phyloP scores from a whole-genome alignment of 2,113 vertebrate genomes.

The Gobius niger region DNA sequence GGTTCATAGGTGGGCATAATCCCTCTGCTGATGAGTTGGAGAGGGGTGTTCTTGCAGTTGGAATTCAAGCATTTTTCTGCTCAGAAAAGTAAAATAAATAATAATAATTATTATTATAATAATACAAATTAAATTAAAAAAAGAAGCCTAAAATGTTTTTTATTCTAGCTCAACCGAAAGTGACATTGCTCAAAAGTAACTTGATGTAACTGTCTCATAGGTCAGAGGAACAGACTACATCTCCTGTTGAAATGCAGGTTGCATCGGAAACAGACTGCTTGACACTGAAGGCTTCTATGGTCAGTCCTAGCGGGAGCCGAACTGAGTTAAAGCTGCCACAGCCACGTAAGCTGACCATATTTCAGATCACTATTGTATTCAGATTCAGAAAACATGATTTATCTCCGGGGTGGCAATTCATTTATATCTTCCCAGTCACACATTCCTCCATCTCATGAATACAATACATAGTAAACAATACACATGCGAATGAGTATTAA shows the following conservation, averaged over 20 bases:
- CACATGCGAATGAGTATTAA: too few relatives aligned
- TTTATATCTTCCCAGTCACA: too few relatives aligned
- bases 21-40: conserved; percentile 68
- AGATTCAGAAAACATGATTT: too few relatives aligned
- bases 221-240: conserved; percentile 57
- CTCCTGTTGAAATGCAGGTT: conserved; percentile 47
- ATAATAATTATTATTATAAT: too few relatives aligned
- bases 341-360: conserved; percentile 71
- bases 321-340: conserved; percentile 70
- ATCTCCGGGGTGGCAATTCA: too few relatives aligned
- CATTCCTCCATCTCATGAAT: too few relatives aligned
- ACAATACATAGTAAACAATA: too few relatives aligned
- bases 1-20: conserved; percentile 75
- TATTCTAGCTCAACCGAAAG: neutral
- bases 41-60: conserved; percentile 68
- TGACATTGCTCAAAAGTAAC: neutral
- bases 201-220: conserved; percentile 57
- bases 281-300: conserved; percentile 76
- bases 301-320: conserved; percentile 74
- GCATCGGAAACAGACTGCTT: conserved; percentile 63
- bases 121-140: neutral
- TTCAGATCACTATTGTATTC: neutral
- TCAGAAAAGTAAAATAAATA: conserved; percentile 45
- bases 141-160: neutral
- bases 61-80: conserved; percentile 59